Percentiles rank a stretch among this genome's conserved stretches.
Conservation (phyloP, 2,113 vertebrate species). For the Origma solitaria region DNA sequence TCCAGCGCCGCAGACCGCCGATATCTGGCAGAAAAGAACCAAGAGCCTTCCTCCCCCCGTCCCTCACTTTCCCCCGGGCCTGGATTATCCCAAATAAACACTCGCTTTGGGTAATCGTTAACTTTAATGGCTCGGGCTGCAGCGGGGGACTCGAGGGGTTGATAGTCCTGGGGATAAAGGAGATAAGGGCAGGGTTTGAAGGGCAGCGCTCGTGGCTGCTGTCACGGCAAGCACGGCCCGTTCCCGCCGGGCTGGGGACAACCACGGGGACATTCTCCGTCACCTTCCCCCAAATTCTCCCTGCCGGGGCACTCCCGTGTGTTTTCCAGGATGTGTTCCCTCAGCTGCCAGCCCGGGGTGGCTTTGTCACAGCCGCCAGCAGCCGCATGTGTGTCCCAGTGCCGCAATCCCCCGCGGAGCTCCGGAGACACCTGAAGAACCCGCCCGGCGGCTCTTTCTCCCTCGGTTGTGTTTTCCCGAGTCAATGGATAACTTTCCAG, state of each 20-base stretch:
- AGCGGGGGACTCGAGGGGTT: not conserved
- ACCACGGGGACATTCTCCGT: not conserved
- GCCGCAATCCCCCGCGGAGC: not conserved
- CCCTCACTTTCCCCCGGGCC: slow-evolving; percentile 38
- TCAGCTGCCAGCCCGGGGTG: not conserved
- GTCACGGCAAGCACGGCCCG: not conserved
- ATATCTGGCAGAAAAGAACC: not conserved
- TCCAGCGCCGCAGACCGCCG: not conserved
- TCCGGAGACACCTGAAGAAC: not conserved
- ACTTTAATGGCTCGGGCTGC: slow-evolving; percentile 41
- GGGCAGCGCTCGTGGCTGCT: not conserved
- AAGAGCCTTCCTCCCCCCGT: not conserved
- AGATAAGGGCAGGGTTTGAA: slow-evolving; percentile 26
- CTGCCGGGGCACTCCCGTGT: not conserved
- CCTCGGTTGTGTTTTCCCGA: not conserved
- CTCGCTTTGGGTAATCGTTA: slow-evolving; percentile 52
- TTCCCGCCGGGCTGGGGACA: not conserved
- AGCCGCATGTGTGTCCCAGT: not conserved
- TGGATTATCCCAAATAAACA: slow-evolving; percentile 62
- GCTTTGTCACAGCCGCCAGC: not conserved
- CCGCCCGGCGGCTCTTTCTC: not conserved
- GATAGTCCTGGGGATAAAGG: not conserved
- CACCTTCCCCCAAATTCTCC: not conserved
- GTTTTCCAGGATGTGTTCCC: accelerated
- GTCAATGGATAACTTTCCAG: slow-evolving; percentile 55